phyloP scores from a whole-genome alignment of 2,797 vertebrate genomes.

The Notoglanidium macrostoma region DNA sequence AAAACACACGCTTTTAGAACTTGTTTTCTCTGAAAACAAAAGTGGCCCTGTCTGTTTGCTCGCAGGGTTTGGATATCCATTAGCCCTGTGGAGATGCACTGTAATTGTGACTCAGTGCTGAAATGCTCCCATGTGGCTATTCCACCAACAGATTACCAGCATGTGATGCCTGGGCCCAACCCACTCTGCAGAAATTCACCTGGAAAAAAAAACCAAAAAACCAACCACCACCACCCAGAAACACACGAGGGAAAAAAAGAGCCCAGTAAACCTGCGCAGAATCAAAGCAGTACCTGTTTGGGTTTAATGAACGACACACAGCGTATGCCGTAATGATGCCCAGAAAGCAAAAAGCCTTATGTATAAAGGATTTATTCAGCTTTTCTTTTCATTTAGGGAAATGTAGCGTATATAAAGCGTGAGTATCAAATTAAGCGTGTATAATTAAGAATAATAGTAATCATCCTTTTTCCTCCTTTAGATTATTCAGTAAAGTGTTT shows the following conservation, averaged over 20 bases:
- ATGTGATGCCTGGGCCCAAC: conserved; percentile 19
- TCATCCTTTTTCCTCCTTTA: background rate
- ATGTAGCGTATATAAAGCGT: background rate
- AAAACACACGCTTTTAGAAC: conserved; percentile 48
- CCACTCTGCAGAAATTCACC: conserved; percentile 39
- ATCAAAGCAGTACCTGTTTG: conserved; percentile 34
- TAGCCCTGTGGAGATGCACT: conserved; percentile 52
- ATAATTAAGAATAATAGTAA: background rate
- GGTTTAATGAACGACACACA: background rate
- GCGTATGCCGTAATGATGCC: background rate
- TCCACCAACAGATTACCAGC: conserved; percentile 45
- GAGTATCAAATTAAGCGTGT: background rate
- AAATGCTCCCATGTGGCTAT: conserved; percentile 52
- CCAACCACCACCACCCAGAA: background rate
- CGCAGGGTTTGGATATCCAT: conserved; percentile 48
- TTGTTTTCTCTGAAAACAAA: conserved; percentile 48
- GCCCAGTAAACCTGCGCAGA: background rate
- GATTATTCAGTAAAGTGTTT: background rate
- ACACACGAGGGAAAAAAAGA: background rate
- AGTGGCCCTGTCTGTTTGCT: conserved; percentile 43
- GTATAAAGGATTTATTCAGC: background rate
- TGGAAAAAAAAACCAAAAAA: background rate
- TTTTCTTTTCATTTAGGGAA: conserved; percentile 9
- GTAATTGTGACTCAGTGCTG: conserved; percentile 56
- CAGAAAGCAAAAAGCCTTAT: background rate